These are phyloP conservation scores for Trogon melanurus DNA, from an alignment of 2,113 vertebrate species.

Conservation along the genomic window DNA sequence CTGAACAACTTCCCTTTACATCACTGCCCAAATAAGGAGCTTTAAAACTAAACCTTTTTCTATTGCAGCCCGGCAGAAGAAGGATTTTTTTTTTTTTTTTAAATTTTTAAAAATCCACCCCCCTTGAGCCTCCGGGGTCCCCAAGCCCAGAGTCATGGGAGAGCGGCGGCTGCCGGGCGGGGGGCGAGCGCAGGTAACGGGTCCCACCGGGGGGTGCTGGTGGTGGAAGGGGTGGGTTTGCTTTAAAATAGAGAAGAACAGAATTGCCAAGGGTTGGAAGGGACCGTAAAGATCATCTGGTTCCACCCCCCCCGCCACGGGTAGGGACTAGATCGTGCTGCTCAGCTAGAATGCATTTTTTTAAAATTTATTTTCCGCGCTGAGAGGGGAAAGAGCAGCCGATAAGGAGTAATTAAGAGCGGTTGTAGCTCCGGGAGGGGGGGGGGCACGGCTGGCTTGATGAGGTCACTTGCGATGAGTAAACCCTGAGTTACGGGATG, in stretches of 20 bases:
- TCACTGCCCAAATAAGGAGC: constrained; percentile 92
- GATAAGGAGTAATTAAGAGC: not conserved
- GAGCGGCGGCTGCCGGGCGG: constrained; percentile 5
- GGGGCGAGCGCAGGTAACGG: constrained; percentile 48
- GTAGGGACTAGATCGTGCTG: too few species aligned
- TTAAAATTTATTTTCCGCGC: not conserved
- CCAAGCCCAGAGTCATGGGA: constrained; percentile 45
- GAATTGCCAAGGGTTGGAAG: too few species aligned
- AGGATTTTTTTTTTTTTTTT: too few species aligned
- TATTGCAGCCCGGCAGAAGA: constrained; percentile 67
- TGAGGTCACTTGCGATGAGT: not conserved
- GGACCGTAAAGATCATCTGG: too few species aligned
- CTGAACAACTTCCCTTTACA: constrained; percentile 87
- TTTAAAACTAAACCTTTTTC: constrained; percentile 74
- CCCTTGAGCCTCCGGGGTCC: constrained; percentile 63
- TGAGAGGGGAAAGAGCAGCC: not conserved
- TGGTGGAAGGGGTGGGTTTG: not conserved
- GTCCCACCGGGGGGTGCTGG: not conserved
- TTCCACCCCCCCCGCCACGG: too few species aligned
- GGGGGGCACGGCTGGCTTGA: not conserved
- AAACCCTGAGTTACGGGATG: not conserved
- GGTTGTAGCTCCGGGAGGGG: not conserved
- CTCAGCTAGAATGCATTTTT: too few species aligned
- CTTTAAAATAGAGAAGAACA: too few species aligned
- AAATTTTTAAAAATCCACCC: not conserved